These are phyloP conservation scores for Arvicanthis niloticus DNA, from an alignment of 2,113 vertebrate species.

Conservation along the genomic window DNA sequence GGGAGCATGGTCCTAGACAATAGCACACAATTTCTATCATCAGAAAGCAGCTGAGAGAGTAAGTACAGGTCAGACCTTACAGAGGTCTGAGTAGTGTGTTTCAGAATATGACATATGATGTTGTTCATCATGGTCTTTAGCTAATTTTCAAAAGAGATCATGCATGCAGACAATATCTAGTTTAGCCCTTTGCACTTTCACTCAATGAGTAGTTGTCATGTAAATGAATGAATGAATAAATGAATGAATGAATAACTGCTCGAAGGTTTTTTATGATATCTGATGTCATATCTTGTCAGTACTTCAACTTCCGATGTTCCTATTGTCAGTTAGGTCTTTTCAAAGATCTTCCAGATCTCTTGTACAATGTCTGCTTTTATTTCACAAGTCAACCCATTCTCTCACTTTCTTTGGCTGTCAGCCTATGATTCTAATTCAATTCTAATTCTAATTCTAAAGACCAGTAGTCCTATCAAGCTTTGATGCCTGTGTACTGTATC, in stretches of 20 bases:
- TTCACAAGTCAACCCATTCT: background rate
- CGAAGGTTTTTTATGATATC: background rate
- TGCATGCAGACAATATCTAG: background rate
- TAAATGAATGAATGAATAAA: conserved; percentile 3
- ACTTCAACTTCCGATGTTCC: background rate
- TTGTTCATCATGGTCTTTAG: background rate
- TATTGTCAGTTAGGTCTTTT: background rate
- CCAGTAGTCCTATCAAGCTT: background rate
- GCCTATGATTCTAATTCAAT: background rate
- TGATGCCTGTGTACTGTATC: background rate
- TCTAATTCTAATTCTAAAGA: too few species aligned
- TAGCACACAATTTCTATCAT: background rate
- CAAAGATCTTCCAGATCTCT: background rate
- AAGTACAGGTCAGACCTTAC: background rate
- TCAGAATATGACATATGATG: fast-evolving
- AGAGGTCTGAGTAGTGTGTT: fast-evolving
- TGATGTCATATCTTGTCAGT: background rate
- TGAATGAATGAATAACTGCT: background rate
- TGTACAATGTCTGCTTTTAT: background rate
- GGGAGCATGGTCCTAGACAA: background rate
- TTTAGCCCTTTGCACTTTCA: background rate
- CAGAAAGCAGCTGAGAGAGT: background rate
- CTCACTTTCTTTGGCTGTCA: background rate
- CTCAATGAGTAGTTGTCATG: background rate
- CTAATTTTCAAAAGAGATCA: background rate